Percentiles rank a stretch among this genome's conserved stretches.
Evolutionary conservation across 1,140 invertebrate species (phyloP).

Genomic region (Drosophila parabipectinata): DNA sequence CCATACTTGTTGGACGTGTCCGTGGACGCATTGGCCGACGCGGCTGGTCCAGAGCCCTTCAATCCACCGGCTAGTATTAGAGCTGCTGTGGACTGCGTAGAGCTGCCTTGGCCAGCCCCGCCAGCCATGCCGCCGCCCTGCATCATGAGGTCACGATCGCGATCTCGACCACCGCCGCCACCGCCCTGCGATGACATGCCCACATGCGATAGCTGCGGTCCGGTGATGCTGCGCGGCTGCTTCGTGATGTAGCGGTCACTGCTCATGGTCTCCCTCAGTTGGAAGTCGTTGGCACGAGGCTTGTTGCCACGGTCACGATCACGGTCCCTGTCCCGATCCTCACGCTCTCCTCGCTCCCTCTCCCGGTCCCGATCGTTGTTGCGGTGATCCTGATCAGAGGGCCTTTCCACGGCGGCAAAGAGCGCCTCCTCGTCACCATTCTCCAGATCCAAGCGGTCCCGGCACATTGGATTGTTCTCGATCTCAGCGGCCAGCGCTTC

Average conservation of each 20-base stretch:
- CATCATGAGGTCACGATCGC: slow-evolving; percentile 66
- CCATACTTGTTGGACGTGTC: slow-evolving; percentile 71
- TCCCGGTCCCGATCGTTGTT: slow-evolving; percentile 57
- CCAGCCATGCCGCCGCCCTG: slow-evolving; percentile 45
- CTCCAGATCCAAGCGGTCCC: slow-evolving; percentile 92
- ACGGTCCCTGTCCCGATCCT: slow-evolving; percentile 71
- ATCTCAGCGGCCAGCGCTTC: slow-evolving; percentile 95
- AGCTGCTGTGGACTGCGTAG: slow-evolving; percentile 63
- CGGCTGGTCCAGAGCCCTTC: slow-evolving; percentile 55
- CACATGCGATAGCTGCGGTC: slow-evolving; percentile 68
- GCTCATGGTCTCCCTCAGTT: slow-evolving; percentile 76
- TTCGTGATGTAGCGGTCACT: slow-evolving; percentile 80
- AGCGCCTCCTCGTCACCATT: slow-evolving; percentile 94
- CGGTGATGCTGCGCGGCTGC: slow-evolving; percentile 73
- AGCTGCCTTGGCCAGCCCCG: slow-evolving; percentile 48
- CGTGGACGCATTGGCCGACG: slow-evolving; percentile 46
- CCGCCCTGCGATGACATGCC: slow-evolving; percentile 59
- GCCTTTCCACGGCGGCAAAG: slow-evolving; percentile 90
- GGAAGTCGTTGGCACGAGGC: slow-evolving; percentile 62
- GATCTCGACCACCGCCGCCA: slow-evolving; percentile 29
- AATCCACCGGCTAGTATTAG: slow-evolving; percentile 63
- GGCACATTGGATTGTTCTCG: slow-evolving; percentile 92
- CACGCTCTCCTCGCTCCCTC: slow-evolving; percentile 67
- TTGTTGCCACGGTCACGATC: slow-evolving; percentile 77
- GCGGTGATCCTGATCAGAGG: slow-evolving; percentile 49